Evolutionary conservation across 2,888 invertebrate genomes (phyloP), one percentile per base, ranked within the genome.

Genomic region (Coelinius sp.): DNA sequence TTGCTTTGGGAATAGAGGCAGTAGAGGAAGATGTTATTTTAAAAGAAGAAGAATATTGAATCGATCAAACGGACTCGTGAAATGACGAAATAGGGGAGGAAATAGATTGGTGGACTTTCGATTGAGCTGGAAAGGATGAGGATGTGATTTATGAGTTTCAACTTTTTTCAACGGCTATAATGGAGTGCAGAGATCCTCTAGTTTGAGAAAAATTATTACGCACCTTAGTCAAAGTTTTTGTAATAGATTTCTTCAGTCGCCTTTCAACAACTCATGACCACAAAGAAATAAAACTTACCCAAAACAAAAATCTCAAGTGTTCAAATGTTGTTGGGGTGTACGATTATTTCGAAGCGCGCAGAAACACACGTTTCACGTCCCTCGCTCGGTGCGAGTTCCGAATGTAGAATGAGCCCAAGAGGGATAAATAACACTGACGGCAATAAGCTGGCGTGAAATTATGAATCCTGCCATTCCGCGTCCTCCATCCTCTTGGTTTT

Each of bases 391-490:
- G 70, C 68, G 68, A 69, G 66, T 59, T 68, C 62, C 71, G 85
- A 83, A 84, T 84, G 80, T 80, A 78, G 77, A 84, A 84, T 82
- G 82, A 84, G 83, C 72, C 69, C 59, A 65, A 68, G 70, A 75
- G 77, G 80, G 79, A 84, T 84, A 81, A 85, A 85, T 84, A 85
- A 85, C 31, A 24, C 82, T 75, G 83, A 77, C 79, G 79, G 82
- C 83, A 85, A 84, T 85, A 84, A 85, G 83, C 82, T 79, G 78
- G 80, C 79, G 81, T 81, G 81, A 85, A 84, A 85, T 85, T 84
- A 84, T 82, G 82, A 84, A 82, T 83, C 79, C 78, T 79, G 81
- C 82, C 84, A 79, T 80, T 74, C 78, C 77, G 73, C 77, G 74
- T 73, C 70, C 78, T 69, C 72, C 68, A 67, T 76, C 78, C 77